phyloP scores from a whole-genome alignment of 2,888 invertebrate species.

The Cenopis cana region DNA sequence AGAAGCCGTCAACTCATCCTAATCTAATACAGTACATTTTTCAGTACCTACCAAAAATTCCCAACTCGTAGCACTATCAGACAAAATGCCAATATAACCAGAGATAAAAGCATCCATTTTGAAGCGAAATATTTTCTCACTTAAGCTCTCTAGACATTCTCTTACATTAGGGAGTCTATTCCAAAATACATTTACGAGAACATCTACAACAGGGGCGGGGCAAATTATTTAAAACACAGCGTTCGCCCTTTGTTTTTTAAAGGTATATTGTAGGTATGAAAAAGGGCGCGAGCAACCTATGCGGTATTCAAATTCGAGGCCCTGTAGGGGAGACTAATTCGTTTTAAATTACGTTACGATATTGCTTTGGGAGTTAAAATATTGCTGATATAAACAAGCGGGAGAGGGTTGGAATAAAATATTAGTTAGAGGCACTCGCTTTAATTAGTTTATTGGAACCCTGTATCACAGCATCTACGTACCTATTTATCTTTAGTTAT shows the following conservation, averaged over 20 bases:
- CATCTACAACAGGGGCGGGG: slow-evolving; percentile 58
- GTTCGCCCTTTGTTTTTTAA: slow-evolving; percentile 79
- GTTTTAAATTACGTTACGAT: slow-evolving; percentile 85
- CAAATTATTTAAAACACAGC: slow-evolving; percentile 78
- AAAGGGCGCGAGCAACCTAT: slow-evolving; percentile 74
- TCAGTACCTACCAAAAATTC: slow-evolving; percentile 46
- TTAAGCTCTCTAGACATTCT: slow-evolving; percentile 68
- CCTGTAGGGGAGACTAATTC: slow-evolving; percentile 81
- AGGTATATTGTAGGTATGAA: slow-evolving; percentile 64
- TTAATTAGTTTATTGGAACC: slow-evolving; percentile 47
- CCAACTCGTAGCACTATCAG: slow-evolving; percentile 64
- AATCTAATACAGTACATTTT: slow-evolving; percentile 43
- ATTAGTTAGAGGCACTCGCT: slow-evolving; percentile 65
- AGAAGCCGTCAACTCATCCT: slow-evolving; percentile 6
- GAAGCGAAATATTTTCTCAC: slow-evolving; percentile 53
- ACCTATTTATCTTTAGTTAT: slow-evolving; percentile 28
- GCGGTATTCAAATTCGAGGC: slow-evolving; percentile 79
- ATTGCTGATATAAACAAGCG: slow-evolving; percentile 75
- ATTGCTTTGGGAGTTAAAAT: slow-evolving; percentile 80
- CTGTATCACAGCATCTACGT: slow-evolving; percentile 22
- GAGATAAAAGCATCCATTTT: slow-evolving; percentile 70
- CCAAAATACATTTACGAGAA: slow-evolving; percentile 67
- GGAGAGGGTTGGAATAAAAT: slow-evolving; percentile 76
- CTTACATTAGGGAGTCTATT: slow-evolving; percentile 76
- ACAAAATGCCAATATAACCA: slow-evolving; percentile 59